Evolutionary conservation across 2,888 invertebrate species (phyloP), one percentile per base, ranked within the genome.

Genomic region (Melanchra persicariae): DNA sequence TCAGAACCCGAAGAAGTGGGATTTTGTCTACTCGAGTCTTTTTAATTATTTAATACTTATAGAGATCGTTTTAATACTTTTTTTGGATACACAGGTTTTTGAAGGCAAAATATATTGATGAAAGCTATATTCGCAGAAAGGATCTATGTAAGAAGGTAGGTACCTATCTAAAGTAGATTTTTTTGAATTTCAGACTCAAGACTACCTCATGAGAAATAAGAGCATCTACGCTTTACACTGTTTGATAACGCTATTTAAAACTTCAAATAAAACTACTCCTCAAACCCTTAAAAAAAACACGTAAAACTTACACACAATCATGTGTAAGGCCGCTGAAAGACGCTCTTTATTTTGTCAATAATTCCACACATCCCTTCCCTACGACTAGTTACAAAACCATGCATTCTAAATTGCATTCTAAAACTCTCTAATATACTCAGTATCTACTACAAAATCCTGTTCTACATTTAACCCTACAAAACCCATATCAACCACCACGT

Each of bases 331-430:
- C 9, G 24, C 3, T n/a, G n/a, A 37, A 37, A n/a, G 3, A 45
- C 40, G 12, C 26, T 26, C 26, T 34, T 47, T 58, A 58, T 62
- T 77, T 74, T 40, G 52, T 70, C 77, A 75, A 75, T 75, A 75
- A 43, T 45, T 49, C 30, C 19, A 43, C 10, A 47, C 19, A 58
- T 34, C 19, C 51, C 37, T 15, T 45, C 9, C 17, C 9, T 54
- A 30, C 52, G 30, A 17, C 17, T 30, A 30, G 34, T 15, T 15
- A 19, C 5, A 51, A 51, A 34, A 51, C 34, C 1, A 51, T 30
- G 15, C 45, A 30, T 58, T 52, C 12, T 54, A n/a, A 2, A n/a
- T n/a, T 9, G 9, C 2, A 47, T 30, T n/a, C n/a, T n/a, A n/a
- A n/a, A n/a, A n/a, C 9, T 47, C 30, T 15, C 2, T 26, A 45